Base-by-base conservation (phyloP, 2,888 invertebrate genomes). In the Nomada fucata region DNA sequence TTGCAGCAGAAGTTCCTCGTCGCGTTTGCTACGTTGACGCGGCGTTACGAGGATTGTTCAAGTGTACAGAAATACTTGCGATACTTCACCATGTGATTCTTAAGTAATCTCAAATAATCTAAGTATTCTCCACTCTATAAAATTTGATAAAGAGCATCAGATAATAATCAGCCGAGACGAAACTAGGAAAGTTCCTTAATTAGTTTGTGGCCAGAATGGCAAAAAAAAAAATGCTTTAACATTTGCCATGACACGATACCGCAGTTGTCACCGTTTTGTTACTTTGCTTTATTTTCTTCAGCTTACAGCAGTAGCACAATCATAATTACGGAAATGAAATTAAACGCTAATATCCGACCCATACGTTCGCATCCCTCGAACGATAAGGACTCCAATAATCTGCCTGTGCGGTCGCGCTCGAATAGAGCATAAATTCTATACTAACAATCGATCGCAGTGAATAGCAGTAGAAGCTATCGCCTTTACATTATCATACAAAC, bases 1-100 rank as follows among this genome's bases (percentile, higher is more conserved):
- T 26, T 47, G 13, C 55, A 57, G n/a, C 44, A 29, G 13, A 74
- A 65, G 18, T 72, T 61, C 26, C 42, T 50, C 47, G 20, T 23
- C 11, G 1, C 42, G 11, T 20, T 36, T 5, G 18, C 20, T n/a
- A 11, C 18, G n/a, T 74, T n/a, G 20, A 4, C 2, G 5, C 15
- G 26, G 47, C n/a, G 23, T 23, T 68, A 15, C 15, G 10, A 36
- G 59, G 47, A 47, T 47, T 26, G 11, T 20, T 60, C 13, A 10
- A 15, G 63, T 63, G 23, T 26, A 36, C 50, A 50, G n/a, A 29
- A 26, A 44, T 9, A 26, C 13, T 52, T 53, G 11, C 23, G 5
- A n/a, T 29, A 36, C 10, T 7, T 13, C 2, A 23, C n/a, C 2
- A 73, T 29, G 18, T 18, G 10, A 20, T 61, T 18, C 44, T 29